Conservation (phyloP, 1,140 invertebrate species). For the Drosophila truncata region DNA sequence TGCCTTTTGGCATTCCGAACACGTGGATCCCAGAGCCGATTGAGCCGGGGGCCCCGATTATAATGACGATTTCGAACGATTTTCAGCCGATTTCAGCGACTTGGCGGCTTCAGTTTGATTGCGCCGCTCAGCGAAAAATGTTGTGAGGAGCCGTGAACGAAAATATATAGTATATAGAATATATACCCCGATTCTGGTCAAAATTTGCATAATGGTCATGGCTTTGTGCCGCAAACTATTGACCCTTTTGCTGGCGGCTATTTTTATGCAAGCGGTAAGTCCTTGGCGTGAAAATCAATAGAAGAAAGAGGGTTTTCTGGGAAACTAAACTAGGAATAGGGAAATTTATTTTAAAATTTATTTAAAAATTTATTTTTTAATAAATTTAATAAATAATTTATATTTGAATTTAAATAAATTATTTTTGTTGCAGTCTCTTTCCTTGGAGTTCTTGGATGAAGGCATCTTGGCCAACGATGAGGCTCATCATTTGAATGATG, state of each 20-base stretch:
- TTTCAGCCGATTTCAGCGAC: constrained; percentile 21
- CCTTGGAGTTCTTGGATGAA: constrained; percentile 67
- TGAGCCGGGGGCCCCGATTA: constrained; percentile 23
- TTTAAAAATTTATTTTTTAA: too few relatives aligned
- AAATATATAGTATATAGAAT: not conserved
- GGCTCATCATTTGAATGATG: constrained; percentile 11
- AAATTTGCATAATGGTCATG: constrained; percentile 33
- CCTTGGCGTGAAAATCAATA: not conserved
- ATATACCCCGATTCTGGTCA: not conserved
- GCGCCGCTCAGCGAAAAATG: constrained; percentile 69
- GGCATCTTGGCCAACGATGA: constrained; percentile 20
- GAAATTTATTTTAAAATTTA: not conserved
- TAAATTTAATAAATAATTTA: not conserved
- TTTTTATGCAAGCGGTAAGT: constrained; percentile 21
- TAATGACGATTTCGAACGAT: constrained; percentile 12
- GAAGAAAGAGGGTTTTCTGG: not conserved
- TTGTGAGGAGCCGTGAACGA: constrained; percentile 42
- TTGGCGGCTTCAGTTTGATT: constrained; percentile 46
- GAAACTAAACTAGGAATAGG: too few relatives aligned
- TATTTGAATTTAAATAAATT: too few relatives aligned
- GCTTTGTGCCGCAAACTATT: constrained; percentile 3
- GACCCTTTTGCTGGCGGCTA: constrained; percentile 17
- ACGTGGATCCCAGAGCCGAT: constrained; percentile 48
- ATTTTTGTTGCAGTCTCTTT: constrained; percentile 17
- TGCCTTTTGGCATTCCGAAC: constrained; percentile 57